Percentiles rank a stretch among this genome's conserved stretches.
phyloP scores from a whole-genome alignment of 2,113 vertebrate species.

The Syngnathus scovelli region DNA sequence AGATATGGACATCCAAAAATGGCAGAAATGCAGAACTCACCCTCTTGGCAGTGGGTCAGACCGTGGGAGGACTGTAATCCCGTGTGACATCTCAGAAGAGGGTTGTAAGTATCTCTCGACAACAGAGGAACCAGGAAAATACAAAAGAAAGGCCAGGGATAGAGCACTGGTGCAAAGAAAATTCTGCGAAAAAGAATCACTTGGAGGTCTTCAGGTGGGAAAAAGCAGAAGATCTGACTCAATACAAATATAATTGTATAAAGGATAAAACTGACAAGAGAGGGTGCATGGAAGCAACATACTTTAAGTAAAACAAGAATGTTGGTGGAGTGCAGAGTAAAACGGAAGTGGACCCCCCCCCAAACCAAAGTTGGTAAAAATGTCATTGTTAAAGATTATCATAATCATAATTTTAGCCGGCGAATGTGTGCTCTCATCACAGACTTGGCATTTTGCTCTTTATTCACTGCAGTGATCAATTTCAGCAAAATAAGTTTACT shows the following conservation, averaged over 20 bases:
- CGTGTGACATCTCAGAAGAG: constrained; percentile 33
- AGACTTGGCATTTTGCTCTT: no score
- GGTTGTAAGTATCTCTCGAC: constrained; percentile 39
- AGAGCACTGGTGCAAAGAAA: constrained; percentile 35
- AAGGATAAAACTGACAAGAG: constrained; percentile 39
- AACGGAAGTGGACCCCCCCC: no score
- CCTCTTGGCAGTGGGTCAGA: constrained; percentile 48
- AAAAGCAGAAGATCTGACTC: constrained; percentile 26
- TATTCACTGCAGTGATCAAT: no score
- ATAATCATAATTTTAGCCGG: no score
- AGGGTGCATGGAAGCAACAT: background rate
- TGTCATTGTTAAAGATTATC: no score
- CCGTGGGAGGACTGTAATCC: constrained; percentile 50
- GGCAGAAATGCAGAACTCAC: constrained; percentile 16
- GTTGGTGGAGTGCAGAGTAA: background rate
- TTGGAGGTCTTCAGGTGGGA: constrained; percentile 38
- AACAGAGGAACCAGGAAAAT: constrained; percentile 23
- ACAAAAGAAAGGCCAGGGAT: constrained; percentile 39
- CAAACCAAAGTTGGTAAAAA: no score
- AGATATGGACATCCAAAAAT: constrained; percentile 16
- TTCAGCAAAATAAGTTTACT: no score
- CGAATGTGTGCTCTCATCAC: no score
- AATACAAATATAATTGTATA: constrained; percentile 55
- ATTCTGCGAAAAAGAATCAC: constrained; percentile 36
- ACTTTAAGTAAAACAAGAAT: background rate